phyloP scores from a whole-genome alignment of 37 sponge, comb jelly and placozoan genomes.

The Crambe crambe region DNA sequence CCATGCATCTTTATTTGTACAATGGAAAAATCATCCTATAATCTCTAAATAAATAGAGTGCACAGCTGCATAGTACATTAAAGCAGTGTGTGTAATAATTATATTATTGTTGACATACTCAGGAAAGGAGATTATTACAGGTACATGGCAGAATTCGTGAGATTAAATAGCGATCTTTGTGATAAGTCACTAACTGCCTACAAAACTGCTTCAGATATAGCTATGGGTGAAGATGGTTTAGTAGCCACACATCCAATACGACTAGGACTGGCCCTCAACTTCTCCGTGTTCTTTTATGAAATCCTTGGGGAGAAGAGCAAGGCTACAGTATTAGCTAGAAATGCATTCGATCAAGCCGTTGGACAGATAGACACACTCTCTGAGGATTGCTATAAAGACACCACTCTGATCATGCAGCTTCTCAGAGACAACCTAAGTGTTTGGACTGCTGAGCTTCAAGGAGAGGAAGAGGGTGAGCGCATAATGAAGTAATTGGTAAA shows the following conservation, averaged over 20 bases:
- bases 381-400: conserved; percentile 91
- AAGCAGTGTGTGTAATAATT: too few relatives aligned
- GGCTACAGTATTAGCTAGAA: conserved; percentile 15
- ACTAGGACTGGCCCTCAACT: conserved; percentile 94
- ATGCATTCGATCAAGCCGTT: conserved; percentile 91
- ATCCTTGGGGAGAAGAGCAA: conserved; percentile 22
- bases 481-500: too few relatives aligned
- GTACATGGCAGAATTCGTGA: conserved; percentile 80
- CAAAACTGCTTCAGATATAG: conserved; percentile 71
- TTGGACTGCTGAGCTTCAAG: conserved; percentile 41
- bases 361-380: conserved; percentile 68
- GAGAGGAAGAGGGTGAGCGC: not conserved
- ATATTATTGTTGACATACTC: too few relatives aligned
- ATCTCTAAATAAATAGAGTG: too few relatives aligned
- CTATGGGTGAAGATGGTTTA: conserved; percentile 53
- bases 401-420: conserved; percentile 95
- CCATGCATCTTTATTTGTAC: too few relatives aligned
- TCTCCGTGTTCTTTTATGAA: conserved; percentile 97
- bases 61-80: too few relatives aligned
- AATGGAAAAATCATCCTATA: too few relatives aligned
- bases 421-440: conserved; percentile 87
- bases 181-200: conserved; percentile 52
- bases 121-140: conserved; percentile 97
- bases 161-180: not conserved
- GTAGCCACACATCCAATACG: conserved; percentile 90